These are phyloP conservation scores for Colinus virginianus DNA, from an alignment of 2,113 vertebrate genomes.

Conservation along the genomic window DNA sequence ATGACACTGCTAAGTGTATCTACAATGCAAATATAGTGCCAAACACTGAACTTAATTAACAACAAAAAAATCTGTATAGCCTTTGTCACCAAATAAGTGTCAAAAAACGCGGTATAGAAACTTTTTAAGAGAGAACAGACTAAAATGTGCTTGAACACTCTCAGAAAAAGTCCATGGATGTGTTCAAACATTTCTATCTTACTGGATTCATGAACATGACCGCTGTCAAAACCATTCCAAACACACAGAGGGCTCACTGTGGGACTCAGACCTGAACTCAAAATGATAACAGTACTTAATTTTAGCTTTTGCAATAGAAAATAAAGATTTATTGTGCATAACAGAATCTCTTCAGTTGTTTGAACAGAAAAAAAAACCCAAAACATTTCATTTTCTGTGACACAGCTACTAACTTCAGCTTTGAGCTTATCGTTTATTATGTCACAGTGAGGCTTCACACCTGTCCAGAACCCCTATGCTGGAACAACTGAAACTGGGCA, in stretches of 20 bases:
- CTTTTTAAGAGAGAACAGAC: background rate
- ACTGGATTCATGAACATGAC: background rate
- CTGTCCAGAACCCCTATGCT: background rate
- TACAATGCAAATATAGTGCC: background rate
- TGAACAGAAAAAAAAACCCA: background rate
- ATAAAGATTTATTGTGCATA: background rate
- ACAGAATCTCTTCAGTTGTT: background rate
- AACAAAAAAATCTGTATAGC: background rate
- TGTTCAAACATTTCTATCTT: background rate
- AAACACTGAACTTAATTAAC: background rate
- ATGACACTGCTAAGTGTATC: background rate
- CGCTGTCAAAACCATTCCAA: background rate
- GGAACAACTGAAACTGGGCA: background rate
- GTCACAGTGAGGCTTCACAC: background rate
- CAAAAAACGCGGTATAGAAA: background rate
- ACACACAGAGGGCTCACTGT: background rate
- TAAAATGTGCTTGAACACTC: background rate
- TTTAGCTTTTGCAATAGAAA: background rate
- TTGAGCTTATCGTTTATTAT: background rate
- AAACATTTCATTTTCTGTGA: background rate
- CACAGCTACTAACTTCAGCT: background rate
- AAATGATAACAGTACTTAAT: background rate
- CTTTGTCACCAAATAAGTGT: rapidly evolving
- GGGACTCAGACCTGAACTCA: background rate
- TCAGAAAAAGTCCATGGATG: background rate